Evolutionary conservation across 1,140 invertebrate genomes (phyloP).

Genomic region (Drosophila neocordata): DNA sequence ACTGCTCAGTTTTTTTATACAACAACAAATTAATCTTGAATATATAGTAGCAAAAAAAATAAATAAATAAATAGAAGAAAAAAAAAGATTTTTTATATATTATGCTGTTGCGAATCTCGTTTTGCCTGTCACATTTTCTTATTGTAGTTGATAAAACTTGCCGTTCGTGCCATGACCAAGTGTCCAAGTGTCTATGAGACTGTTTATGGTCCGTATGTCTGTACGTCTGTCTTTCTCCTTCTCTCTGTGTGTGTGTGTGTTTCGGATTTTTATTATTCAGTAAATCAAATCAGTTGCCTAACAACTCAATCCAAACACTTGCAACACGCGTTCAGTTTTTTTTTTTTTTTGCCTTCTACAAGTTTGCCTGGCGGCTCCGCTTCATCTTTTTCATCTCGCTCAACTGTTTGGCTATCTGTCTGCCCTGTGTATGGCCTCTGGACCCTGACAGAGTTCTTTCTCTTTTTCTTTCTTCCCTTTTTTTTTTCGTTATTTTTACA

Average conservation of each 20-base stretch:
- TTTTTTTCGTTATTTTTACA: conserved; percentile 68
- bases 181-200: conserved; percentile 78
- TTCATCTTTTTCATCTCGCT: conserved; percentile 57
- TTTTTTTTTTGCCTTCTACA: not conserved
- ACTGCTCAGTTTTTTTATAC: conserved; percentile 62
- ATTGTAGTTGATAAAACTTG: conserved; percentile 77
- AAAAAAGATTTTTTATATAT: no score
- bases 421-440: conserved; percentile 27
- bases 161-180: conserved; percentile 52
- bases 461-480: conserved; percentile 20
- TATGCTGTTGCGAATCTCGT: conserved; percentile 2
- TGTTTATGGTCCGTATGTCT: conserved; percentile 65
- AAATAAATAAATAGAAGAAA: conserved; percentile 36
- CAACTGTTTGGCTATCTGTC: conserved; percentile 41
- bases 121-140: conserved; percentile 74
- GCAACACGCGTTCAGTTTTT: conserved; percentile 57
- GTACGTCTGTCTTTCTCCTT: conserved; percentile 26
- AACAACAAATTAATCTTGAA: conserved; percentile 66
- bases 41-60: not conserved
- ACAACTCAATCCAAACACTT: conserved; percentile 81
- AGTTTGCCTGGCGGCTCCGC: conserved; percentile 3
- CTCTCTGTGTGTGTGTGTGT: conserved; percentile 45
- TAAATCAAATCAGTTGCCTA: conserved; percentile 82
- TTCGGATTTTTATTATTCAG: conserved; percentile 79
- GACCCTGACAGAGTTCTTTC: conserved; percentile 4